A percentile compares a stretch with the other conserved stretches of the same genome.
These are phyloP conservation scores for Loxodonta africana DNA, from an alignment of 2,113 vertebrate species.

Conservation along the genomic window DNA sequence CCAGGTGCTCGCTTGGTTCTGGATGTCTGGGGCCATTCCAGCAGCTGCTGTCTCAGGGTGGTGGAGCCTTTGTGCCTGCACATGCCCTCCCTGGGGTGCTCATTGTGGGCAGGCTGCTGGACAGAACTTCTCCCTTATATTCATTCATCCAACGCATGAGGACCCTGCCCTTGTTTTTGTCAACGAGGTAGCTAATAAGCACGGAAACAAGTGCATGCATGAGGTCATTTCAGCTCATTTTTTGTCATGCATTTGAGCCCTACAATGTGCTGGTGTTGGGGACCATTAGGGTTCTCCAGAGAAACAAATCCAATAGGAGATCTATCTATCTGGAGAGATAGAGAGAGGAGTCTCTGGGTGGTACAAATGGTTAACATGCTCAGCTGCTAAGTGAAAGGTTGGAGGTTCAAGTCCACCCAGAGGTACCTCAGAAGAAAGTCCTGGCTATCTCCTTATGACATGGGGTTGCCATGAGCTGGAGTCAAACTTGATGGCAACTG, in stretches of 20 bases:
- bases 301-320: neutral
- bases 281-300: neutral
- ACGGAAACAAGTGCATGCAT: rapidly evolving
- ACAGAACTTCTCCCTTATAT: too few species aligned
- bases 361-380: neutral
- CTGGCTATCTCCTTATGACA: neutral
- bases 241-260: neutral
- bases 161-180: neutral
- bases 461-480: neutral
- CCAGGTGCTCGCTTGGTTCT: too few species aligned
- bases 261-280: neutral
- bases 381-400: neutral
- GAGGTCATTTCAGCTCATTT: neutral
- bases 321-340: neutral
- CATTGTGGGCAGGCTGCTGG: neutral
- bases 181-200: neutral
- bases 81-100: neutral
- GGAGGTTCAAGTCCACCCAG: neutral
- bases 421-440: neutral
- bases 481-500: too few species aligned
- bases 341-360: neutral
- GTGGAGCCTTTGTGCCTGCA: neutral
- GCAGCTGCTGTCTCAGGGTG: neutral
- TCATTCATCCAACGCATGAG: rapidly evolving
- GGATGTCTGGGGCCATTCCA: neutral